Evolutionary conservation across 2,113 vertebrate species (phyloP).

Genomic region (Phodopus roborovskii): DNA sequence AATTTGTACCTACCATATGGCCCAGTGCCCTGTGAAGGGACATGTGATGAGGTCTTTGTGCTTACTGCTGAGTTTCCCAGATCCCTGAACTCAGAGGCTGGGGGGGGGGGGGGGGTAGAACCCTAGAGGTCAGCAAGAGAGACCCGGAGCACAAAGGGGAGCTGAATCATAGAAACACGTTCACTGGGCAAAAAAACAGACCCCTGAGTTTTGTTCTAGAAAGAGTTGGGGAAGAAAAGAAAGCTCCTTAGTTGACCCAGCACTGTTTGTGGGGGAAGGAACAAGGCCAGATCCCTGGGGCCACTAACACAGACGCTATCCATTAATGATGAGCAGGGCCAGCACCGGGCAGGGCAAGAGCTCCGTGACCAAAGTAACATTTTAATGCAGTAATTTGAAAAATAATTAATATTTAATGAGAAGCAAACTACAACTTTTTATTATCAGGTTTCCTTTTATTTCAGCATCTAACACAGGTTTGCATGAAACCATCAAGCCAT

Average conservation of each 20-base stretch:
- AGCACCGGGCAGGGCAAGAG: not conserved
- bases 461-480: not conserved
- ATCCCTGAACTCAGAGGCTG: not conserved
- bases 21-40: not conserved
- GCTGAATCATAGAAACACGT: too few relatives aligned
- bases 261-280: not conserved
- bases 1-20: conserved; percentile 69
- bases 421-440: not conserved
- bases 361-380: not conserved
- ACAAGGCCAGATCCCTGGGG: not conserved
- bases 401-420: not conserved
- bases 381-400: not conserved
- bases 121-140: conserved; percentile 35
- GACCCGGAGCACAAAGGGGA: not conserved
- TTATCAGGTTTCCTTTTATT: not conserved
- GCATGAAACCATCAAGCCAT: not conserved
- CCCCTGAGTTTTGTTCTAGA: not conserved
- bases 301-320: not conserved
- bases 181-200: not conserved
- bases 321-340: not conserved
- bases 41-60: not conserved
- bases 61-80: not conserved
- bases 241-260: not conserved
- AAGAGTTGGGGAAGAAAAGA: not conserved
- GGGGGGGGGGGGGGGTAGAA: not conserved